Base-by-base conservation (phyloP, 2,888 invertebrate genomes). In the Rugalucina vietnamica region DNA sequence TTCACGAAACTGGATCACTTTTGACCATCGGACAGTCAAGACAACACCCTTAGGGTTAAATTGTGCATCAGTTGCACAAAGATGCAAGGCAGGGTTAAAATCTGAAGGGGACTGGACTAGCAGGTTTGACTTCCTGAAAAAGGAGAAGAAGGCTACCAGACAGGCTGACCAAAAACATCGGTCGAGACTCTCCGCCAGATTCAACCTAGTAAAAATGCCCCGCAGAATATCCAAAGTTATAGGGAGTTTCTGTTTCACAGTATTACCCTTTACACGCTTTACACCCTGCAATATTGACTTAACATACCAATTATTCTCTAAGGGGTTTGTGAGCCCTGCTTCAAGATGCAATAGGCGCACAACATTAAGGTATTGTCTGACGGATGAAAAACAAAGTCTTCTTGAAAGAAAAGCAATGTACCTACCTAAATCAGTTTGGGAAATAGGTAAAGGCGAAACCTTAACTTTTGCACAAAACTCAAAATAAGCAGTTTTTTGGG, bases 201-300 rank as follows among this genome's bases (percentile, higher is more conserved):
- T 43, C 12, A 76, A 27, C 2, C 29, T 24, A 1, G 24, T 10
- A 24, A 76, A 76, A 36, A 76, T 69, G 24, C 43, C 24, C 21
- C 32, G 24, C n/a, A 60, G n/a, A 37, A 76, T 60, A 24, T 60
- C 60, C 1, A 69, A 5, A 0, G 76, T 76, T 12, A 76, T 76
- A 5, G 76, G 76, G 2, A 76, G 65, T 27, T 76, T 76, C 29
- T 39, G 76, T 27, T 27, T 50, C 29, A 37, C 37, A 10, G 65
- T 18, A 43, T 76, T 65, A 43, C 76, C 76, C 21, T 50, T 60
- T 1, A 60, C 32, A 1, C 76, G 24, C 12, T 39, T 57, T 27
- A 54, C 60, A 27, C 76, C 76, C 34, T 65, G 60, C 14, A 76
- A n/a, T 12, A 76, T 76, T 14, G 69, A 50, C 1, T 18, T 43